These are phyloP conservation scores for Nilaparvata lugens DNA, from an alignment of 1,140 invertebrate genomes.

Conservation along the genomic window DNA sequence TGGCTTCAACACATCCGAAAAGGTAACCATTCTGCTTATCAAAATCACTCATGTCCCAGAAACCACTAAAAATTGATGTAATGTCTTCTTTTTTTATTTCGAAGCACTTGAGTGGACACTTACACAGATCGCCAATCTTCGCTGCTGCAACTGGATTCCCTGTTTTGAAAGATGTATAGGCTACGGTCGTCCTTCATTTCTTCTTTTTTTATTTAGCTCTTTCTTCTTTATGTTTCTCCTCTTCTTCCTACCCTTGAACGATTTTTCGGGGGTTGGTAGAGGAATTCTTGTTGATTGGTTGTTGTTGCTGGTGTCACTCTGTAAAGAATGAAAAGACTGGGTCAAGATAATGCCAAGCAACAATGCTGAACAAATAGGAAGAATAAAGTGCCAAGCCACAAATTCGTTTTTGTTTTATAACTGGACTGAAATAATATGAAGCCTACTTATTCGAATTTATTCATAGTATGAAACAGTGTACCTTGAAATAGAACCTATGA, in stretches of 20 bases:
- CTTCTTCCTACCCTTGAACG: neutral
- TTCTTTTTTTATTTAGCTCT: neutral
- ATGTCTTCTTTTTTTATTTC: neutral
- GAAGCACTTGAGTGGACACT: slow-evolving; percentile 1
- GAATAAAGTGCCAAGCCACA: too few species aligned
- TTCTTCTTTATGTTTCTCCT: neutral
- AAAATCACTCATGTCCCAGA: slow-evolving; percentile 3
- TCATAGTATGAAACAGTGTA: too few species aligned
- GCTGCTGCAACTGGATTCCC: slow-evolving; percentile 1
- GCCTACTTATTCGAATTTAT: too few species aligned
- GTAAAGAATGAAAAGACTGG: too few species aligned
- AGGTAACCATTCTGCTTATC: slow-evolving; percentile 1
- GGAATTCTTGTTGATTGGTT: too few species aligned
- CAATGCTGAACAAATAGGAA: too few species aligned
- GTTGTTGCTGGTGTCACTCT: too few species aligned
- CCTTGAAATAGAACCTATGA: too few species aligned
- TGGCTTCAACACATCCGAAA: neutral
- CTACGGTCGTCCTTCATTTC: neutral
- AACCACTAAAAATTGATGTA: neutral
- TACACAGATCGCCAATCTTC: neutral
- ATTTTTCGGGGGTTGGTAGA: neutral
- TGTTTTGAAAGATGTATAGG: neutral
- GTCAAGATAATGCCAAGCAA: too few species aligned
- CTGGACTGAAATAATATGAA: too few species aligned
- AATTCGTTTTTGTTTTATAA: too few species aligned